Percentiles rank a stretch among this genome's conserved stretches.
phyloP scores from a whole-genome alignment of 2,113 vertebrate species.

The Microtus richardsoni region DNA sequence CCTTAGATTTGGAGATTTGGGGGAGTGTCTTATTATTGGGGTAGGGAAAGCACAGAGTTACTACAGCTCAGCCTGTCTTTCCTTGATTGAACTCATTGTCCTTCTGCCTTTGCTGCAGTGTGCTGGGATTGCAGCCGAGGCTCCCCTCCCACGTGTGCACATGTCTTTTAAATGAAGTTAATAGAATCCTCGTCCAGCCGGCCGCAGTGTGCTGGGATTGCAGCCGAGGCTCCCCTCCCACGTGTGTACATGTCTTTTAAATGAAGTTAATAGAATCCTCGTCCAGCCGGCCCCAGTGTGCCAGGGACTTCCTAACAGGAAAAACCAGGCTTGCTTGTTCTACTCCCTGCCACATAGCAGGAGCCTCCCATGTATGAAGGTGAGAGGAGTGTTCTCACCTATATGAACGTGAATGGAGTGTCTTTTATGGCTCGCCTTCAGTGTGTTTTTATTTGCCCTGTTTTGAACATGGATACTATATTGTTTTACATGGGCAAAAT shows the following conservation, averaged over 20 bases:
- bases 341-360: neutral
- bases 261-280: neutral
- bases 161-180: neutral
- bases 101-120: neutral
- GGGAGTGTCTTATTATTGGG: neutral
- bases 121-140: neutral
- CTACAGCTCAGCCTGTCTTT: too few species aligned
- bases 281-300: neutral
- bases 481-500: slow-evolving; percentile 5
- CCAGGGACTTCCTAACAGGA: neutral
- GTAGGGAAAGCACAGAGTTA: neutral
- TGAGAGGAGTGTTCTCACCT: too few species aligned
- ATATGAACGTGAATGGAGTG: neutral
- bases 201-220: neutral
- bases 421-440: neutral
- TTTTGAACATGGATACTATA: neutral
- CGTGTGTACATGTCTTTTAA: neutral
- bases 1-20: neutral
- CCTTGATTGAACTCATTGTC: neutral
- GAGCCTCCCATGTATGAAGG: neutral
- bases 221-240: neutral
- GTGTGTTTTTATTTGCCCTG: neutral
- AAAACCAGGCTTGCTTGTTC: neutral
- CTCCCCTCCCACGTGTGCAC: neutral
- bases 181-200: neutral